Base-by-base conservation (phyloP, 2,888 invertebrate species). In the Dasysyrphus tricinctus region DNA sequence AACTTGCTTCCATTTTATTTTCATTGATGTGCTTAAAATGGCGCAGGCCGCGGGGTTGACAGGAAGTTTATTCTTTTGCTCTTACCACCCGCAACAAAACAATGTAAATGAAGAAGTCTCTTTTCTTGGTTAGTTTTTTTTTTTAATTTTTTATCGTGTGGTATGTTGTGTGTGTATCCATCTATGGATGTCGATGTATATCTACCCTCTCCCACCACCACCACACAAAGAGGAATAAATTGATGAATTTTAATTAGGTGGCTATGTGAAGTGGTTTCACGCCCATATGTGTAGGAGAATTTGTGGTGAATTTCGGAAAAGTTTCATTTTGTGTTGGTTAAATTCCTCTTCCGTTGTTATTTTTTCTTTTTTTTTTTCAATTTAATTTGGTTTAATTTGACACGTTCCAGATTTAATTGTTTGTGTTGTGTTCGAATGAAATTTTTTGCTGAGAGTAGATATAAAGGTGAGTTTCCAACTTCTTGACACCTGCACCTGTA, bases 231-330 rank as follows among this genome's bases (percentile, higher is more conserved):
- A 29, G 61, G 29, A 42, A 65, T 32, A 65, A 19, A 59, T 47
- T 65, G 54, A 80, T 75, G 75, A 80, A 75, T 80, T 80, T 75
- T 80, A 80, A 80, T 75, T 80, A 74, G 74, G 67, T 16, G 14
- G 11, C 51, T 74, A 59, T 8, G 9, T 19, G 14, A 79, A 54
- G 65, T 65, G 63, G 56, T 47, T 73, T 32, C 29, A 63, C 72
- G 49, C 78, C 54, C 24, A 29, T 24, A 24, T 63, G 39, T 56
- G 24, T 56, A 11, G 8, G n/a, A 34, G 44, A 24, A 44, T 44
- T 42, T 39, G 19, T 65, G 37, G 44, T 72, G 44, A 24, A 19
- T 32, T 59, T 16, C 5, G n/a, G 0, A 44, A 14, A n/a, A 70
- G 34, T 24, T 24, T 54, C 16, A 54, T 47, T 47, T 47, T 56